These are phyloP conservation scores for Nerophis ophidion DNA, from an alignment of 2,113 vertebrate genomes.

Conservation along the genomic window DNA sequence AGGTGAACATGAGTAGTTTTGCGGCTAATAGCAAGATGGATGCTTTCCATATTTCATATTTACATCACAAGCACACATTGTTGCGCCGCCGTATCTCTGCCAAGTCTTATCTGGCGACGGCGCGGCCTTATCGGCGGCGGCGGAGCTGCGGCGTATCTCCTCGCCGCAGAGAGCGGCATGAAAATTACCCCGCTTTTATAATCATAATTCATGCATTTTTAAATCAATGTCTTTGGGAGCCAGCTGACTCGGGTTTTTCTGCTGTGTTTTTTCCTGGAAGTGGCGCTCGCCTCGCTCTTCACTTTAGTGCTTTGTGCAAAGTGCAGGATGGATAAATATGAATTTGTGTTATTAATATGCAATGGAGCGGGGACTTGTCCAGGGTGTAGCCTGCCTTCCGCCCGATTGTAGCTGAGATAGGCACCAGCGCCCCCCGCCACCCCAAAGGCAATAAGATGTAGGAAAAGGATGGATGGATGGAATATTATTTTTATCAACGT, in stretches of 20 bases:
- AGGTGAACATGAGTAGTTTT: neutral
- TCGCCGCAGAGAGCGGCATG: conserved; percentile 46
- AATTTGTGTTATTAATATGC: too few species aligned
- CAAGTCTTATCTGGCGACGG: conserved; percentile 36
- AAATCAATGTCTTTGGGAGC: conserved; percentile 40
- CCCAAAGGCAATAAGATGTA: too few species aligned
- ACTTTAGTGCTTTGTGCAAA: conserved; percentile 38
- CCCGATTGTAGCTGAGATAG: too few species aligned
- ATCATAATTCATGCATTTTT: conserved; percentile 62
- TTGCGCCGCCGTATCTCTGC: conserved; percentile 35
- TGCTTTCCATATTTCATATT: conserved; percentile 46
- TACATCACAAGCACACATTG: conserved; percentile 48
- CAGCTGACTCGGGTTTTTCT: conserved; percentile 45
- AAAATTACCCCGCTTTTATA: conserved; percentile 51
- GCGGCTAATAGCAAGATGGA: neutral
- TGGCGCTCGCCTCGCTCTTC: conserved; percentile 4
- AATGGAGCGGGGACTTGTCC: too few species aligned
- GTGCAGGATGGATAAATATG: conserved; percentile 8
- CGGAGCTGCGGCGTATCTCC: conserved; percentile 44
- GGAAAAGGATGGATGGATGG: too few species aligned
- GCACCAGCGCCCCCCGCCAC: too few species aligned
- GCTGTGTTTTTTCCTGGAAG: conserved; percentile 42
- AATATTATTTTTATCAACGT: too few species aligned
- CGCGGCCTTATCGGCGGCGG: conserved; percentile 42
- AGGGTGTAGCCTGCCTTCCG: too few species aligned